Percentiles rank a stretch among this genome's conserved stretches.
Evolutionary conservation across 1,140 invertebrate genomes (phyloP).

Genomic region (Aphis gossypii): DNA sequence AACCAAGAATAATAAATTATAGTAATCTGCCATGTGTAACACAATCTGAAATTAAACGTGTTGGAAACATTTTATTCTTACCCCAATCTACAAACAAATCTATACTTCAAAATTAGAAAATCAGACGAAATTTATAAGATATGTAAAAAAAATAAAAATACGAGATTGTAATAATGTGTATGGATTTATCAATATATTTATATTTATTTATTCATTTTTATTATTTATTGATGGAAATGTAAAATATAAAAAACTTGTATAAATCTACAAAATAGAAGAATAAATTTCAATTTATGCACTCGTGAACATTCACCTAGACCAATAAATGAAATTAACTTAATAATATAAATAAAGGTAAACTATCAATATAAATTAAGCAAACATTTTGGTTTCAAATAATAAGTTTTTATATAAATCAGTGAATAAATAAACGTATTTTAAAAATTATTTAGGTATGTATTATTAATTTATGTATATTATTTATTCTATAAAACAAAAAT

Average conservation of each 20-base stretch:
- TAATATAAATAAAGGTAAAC: too few species aligned
- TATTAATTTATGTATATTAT: too few species aligned
- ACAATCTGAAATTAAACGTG: not conserved
- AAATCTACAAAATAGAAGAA: not conserved
- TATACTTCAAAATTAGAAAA: not conserved
- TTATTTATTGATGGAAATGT: not conserved
- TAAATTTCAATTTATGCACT: too few species aligned
- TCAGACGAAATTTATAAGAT: not conserved
- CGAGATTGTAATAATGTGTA: not conserved
- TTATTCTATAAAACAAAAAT: too few species aligned
- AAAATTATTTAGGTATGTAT: too few species aligned
- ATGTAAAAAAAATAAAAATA: not conserved
- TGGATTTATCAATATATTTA: not conserved
- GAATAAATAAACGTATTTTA: too few species aligned
- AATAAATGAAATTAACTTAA: too few species aligned
- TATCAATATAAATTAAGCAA: too few species aligned
- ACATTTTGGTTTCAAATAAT: too few species aligned
- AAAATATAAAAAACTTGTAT: not conserved
- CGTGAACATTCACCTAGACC: too few species aligned
- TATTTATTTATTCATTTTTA: not conserved
- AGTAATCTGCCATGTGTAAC: slow-evolving; percentile 1
- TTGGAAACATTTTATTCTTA: not conserved
- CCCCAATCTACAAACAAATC: not conserved
- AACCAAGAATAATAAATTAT: slow-evolving; percentile 28
- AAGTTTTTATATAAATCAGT: too few species aligned